Base-by-base conservation (phyloP, 1,140 invertebrate genomes). In the Cyclargus thomasi region DNA sequence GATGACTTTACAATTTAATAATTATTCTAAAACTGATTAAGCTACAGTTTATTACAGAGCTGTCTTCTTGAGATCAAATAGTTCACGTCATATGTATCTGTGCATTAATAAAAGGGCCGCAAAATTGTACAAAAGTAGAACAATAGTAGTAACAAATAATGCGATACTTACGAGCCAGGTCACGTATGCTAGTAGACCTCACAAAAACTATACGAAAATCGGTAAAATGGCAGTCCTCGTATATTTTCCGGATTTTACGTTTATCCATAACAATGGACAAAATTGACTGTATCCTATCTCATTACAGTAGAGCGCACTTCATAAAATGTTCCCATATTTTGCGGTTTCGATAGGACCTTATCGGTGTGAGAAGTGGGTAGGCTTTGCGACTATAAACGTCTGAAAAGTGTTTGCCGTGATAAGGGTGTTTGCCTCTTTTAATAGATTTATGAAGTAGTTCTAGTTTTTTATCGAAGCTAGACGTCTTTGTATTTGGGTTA, bases 251-350 rank as follows among this genome's bases (percentile, higher is more conserved):
- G 74, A 75, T 74, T 80, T 78, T 73, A 76, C 72, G 73, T 70
- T 75, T 80, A 80, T 77, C 75, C 71, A 75, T 74, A 76, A 78
- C 76, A 79, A 77, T 79, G 73, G 72, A 73, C 70, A 70, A 79
- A 77, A 77, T 79, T 77, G 73, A 76, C 74, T 77, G 75, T 79
- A 76, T 74, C 77, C 74, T 77, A 81, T 79, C 75, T 77, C 74
- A 76, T 80, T 78, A 78, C 76, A 74, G 72, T 75, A 74, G 76
- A 78, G 63, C 72, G 73, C 74, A 79, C 77, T 81, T 78, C 76
- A 75, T 78, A 79, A 76, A 76, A 78, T 81, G 68, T 77, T 68
- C 70, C 69, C 73, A 74, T 78, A 74, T 75, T 74, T 80, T 76
- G 72, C 70, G 73, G 72, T 76, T 71, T 70, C 72, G 73, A 74